Percentiles rank a stretch among this genome's conserved stretches.
These are phyloP conservation scores for Lordiphosa mommai DNA, from an alignment of 1,140 invertebrate species.

Conservation along the genomic window DNA sequence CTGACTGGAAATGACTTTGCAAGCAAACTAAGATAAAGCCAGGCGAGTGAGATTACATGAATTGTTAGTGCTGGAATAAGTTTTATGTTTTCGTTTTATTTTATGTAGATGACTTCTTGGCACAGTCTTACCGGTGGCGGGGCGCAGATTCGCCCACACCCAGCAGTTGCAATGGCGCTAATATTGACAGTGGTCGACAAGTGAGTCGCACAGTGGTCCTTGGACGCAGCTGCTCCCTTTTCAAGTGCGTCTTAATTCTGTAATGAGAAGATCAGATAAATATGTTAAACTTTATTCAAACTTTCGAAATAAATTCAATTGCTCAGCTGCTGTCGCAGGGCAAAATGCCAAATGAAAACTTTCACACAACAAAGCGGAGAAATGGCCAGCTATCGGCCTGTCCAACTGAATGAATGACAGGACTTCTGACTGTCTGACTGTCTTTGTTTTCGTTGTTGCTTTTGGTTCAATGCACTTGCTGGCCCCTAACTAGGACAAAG, in stretches of 20 bases:
- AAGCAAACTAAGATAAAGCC: constrained; percentile 4
- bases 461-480: constrained; percentile 68
- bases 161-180: constrained; percentile 79
- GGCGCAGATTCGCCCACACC: constrained; percentile 80
- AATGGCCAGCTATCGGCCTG: neutral
- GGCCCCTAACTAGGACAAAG: constrained; percentile 59
- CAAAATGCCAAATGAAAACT: constrained; percentile 9
- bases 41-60: constrained; percentile 1
- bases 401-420: constrained; percentile 6
- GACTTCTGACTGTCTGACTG: constrained; percentile 15
- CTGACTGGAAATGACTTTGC: neutral
- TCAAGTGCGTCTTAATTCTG: constrained; percentile 20
- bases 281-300: constrained; percentile 14
- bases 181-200: constrained; percentile 76
- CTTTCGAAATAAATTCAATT: constrained; percentile 21
- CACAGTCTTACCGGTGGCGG: constrained; percentile 77
- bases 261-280: constrained; percentile 11
- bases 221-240: constrained; percentile 20
- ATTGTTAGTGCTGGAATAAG: constrained; percentile 3
- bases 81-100: neutral
- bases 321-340: constrained; percentile 1
- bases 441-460: constrained; percentile 19
- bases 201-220: constrained; percentile 55
- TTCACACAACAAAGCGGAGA: neutral
- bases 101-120: constrained; percentile 8